These are phyloP conservation scores for Crocuta crocuta DNA, from an alignment of 2,113 vertebrate species.

Conservation along the genomic window DNA sequence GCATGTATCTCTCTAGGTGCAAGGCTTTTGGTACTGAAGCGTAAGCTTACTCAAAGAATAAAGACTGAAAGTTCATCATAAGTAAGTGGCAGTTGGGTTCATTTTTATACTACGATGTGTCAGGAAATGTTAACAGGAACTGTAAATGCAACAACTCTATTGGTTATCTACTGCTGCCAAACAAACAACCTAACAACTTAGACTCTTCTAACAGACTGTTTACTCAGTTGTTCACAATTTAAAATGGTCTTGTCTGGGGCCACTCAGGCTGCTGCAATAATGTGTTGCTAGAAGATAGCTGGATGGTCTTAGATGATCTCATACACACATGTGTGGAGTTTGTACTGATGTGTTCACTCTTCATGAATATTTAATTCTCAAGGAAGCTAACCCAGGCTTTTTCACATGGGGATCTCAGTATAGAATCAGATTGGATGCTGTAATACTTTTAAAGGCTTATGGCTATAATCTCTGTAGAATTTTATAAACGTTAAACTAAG, in stretches of 20 bases:
- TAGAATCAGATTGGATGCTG: neutral
- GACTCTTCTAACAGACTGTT: neutral
- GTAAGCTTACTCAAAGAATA: neutral
- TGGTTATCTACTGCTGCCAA: neutral
- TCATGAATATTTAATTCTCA: neutral
- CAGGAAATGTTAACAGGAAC: neutral
- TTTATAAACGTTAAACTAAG: neutral
- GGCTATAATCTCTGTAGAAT: neutral
- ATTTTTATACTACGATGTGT: neutral
- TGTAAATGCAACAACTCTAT: neutral
- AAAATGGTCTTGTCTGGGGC: neutral
- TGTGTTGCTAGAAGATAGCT: fast-evolving
- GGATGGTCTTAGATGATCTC: neutral
- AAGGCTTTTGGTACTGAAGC: neutral
- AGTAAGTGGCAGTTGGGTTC: neutral
- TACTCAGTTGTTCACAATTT: neutral
- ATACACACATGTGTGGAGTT: neutral
- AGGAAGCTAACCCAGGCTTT: neutral
- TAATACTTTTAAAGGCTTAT: neutral
- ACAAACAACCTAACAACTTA: neutral
- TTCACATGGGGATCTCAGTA: neutral
- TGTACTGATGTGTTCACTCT: neutral
- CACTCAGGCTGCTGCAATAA: neutral
- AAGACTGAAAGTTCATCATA: neutral
- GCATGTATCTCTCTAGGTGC: neutral